Evolutionary conservation across 2,888 invertebrate species (phyloP).

Genomic region (Caenorhabditis sp.): DNA sequence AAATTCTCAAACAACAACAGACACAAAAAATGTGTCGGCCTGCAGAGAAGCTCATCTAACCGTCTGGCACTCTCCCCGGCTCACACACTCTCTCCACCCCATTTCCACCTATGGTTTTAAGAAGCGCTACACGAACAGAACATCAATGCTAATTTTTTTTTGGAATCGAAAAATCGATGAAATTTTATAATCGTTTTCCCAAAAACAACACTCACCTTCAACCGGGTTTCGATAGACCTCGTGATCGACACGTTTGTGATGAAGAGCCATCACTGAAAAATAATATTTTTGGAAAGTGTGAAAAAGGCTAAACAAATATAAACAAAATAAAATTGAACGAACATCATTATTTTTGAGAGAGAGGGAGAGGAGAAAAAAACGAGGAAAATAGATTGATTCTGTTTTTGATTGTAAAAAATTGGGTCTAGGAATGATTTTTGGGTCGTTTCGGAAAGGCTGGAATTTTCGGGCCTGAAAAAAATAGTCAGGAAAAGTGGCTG

Average conservation of each 20-base stretch:
- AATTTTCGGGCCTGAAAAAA: too few species aligned
- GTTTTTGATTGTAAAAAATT: too few species aligned
- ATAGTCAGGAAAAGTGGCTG: too few species aligned
- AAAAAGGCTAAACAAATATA: neutral
- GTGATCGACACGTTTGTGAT: slow-evolving; percentile 23
- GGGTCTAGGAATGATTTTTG: too few species aligned
- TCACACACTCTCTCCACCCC: slow-evolving; percentile 7
- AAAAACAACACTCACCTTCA: slow-evolving; percentile 28
- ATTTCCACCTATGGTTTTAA: neutral
- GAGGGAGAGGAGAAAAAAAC: neutral
- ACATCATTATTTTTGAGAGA: neutral
- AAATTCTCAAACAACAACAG: neutral
- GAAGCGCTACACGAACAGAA: too few species aligned
- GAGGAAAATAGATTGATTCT: too few species aligned
- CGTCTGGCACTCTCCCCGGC: neutral
- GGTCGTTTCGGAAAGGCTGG: too few species aligned
- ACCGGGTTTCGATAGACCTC: slow-evolving; percentile 22
- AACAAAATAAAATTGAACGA: neutral
- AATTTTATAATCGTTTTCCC: neutral
- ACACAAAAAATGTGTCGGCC: neutral
- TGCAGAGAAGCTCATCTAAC: neutral
- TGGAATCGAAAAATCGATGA: slow-evolving; percentile 4
- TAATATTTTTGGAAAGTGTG: slow-evolving; percentile 6
- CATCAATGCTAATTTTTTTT: too few species aligned
- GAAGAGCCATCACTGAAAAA: slow-evolving; percentile 18